Base-by-base conservation (phyloP, 2,797 vertebrate species). In the Amblyopsis hoosieri region DNA sequence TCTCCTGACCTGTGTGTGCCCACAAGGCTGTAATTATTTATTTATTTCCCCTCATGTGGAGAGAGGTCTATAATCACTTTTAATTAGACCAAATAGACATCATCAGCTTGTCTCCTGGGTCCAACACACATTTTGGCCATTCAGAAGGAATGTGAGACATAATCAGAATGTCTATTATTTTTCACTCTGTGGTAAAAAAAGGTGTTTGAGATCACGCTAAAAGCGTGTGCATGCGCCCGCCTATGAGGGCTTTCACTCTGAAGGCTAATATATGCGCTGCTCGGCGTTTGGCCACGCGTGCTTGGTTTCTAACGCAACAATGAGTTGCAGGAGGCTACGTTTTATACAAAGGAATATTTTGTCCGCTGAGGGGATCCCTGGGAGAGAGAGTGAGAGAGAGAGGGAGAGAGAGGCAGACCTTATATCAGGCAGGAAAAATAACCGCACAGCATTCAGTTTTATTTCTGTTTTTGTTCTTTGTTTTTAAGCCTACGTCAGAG, bases 241-340 rank as follows among this genome's bases (percentile, higher is more conserved):
- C n/a, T 4, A 66, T 53, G 62, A 60, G 63, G 47, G 62, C 77
- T 70, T 74, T 75, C 78, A 64, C 74, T 79, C 65, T 72, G 72
- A 82, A 87, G 81, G 85, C 85, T 86, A 90, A 91, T 88, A 70
- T 88, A 89, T 89, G 75, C 81, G 60, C 60, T 57, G 50, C 51
- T 74, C 90, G 87, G 87, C 83, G 87, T 91, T 89, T 88, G 62
- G 72, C 83, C 86, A 85, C 69, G 70, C 69, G 71, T 72, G 72
- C 71, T 75, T 60, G 51, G 63, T 84, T 81, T 77, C 58, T 75
- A 82, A 85, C 82, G 69, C 78, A 78, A 76, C 71, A 77, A 47
- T 75, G 80, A 79, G 73, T 78, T 68, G 47, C 74, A 81, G 66
- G 64, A 81, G 79, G 80, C 66, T 73, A 75, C 55, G 2, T 76